Conservation (phyloP, 1,140 invertebrate species). For the Thrips palmi region DNA sequence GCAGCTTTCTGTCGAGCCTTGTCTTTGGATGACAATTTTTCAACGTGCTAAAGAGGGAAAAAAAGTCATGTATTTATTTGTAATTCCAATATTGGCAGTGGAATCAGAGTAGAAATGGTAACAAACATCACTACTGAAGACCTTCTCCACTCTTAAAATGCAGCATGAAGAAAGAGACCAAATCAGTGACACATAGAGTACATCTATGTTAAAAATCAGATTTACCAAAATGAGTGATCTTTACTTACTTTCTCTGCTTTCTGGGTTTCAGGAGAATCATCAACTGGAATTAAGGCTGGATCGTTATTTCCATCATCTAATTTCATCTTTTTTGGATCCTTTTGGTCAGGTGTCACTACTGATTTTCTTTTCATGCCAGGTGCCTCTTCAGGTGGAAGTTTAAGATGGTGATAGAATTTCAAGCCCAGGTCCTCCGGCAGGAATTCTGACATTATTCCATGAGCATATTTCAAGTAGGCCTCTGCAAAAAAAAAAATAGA, state of each 20-base stretch:
- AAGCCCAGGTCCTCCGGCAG: slow-evolving; percentile 39
- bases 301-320: slow-evolving; percentile 7
- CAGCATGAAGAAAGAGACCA: no score
- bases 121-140: no score
- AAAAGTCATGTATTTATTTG: no score
- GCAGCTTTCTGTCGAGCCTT: slow-evolving; percentile 18
- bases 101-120: no score
- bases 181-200: no score
- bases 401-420: slow-evolving; percentile 35
- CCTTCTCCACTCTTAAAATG: no score
- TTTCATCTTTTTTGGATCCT: slow-evolving; percentile 7
- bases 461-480: slow-evolving; percentile 42
- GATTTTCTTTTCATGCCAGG: slow-evolving; percentile 11
- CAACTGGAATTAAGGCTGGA: no score
- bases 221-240: not conserved
- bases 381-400: slow-evolving; percentile 32
- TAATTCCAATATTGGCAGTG: no score
- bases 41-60: slow-evolving; percentile 6
- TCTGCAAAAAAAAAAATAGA: slow-evolving; percentile 25
- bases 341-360: slow-evolving; percentile 8
- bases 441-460: slow-evolving; percentile 49
- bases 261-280: slow-evolving; percentile 12
- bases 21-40: slow-evolving; percentile 16
- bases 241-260: slow-evolving; percentile 14
- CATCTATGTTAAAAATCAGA: slow-evolving; percentile 4